Evolutionary conservation across 2,113 vertebrate genomes (phyloP).

Genomic region (Lutjanus erythropterus): DNA sequence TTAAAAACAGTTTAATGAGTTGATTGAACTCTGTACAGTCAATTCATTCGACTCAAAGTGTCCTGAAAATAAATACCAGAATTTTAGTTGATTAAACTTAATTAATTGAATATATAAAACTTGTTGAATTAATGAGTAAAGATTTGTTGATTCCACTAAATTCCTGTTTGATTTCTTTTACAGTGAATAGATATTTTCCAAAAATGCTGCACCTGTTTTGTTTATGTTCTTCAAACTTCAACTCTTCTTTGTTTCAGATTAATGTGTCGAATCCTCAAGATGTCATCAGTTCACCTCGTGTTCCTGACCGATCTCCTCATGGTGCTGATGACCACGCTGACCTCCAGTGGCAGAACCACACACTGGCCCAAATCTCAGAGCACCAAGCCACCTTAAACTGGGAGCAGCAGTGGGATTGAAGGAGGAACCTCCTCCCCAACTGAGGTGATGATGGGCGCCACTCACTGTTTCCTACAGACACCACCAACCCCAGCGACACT

Average conservation of each 20-base stretch:
- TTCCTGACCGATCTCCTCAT: slow-evolving; percentile 66
- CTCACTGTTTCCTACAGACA: slow-evolving; percentile 64
- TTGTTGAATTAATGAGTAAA: too few species aligned
- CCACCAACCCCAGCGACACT: slow-evolving; percentile 50
- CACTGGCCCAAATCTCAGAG: slow-evolving; percentile 81
- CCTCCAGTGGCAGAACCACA: slow-evolving; percentile 83
- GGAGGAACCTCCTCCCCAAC: slow-evolving; percentile 52
- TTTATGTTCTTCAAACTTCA: too few species aligned
- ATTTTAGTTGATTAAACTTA: too few species aligned
- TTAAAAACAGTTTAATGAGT: too few species aligned
- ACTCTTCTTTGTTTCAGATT: slow-evolving; percentile 23
- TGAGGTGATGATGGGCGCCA: slow-evolving; percentile 78
- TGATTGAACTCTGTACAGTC: too few species aligned
- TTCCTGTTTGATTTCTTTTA: too few species aligned
- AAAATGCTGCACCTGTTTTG: too few species aligned
- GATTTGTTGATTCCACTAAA: too few species aligned
- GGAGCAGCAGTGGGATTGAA: slow-evolving; percentile 38
- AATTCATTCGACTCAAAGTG: too few species aligned
- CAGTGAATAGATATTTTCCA: too few species aligned
- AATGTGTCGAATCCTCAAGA: slow-evolving; percentile 39
- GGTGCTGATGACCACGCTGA: slow-evolving; percentile 48
- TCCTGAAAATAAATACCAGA: too few species aligned
- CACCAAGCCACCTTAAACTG: slow-evolving; percentile 82
- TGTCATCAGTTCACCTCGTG: slow-evolving; percentile 60
- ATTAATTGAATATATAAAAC: too few species aligned